These are phyloP conservation scores for Drosophila obscura DNA, from an alignment of 1,140 invertebrate species.

Conservation along the genomic window DNA sequence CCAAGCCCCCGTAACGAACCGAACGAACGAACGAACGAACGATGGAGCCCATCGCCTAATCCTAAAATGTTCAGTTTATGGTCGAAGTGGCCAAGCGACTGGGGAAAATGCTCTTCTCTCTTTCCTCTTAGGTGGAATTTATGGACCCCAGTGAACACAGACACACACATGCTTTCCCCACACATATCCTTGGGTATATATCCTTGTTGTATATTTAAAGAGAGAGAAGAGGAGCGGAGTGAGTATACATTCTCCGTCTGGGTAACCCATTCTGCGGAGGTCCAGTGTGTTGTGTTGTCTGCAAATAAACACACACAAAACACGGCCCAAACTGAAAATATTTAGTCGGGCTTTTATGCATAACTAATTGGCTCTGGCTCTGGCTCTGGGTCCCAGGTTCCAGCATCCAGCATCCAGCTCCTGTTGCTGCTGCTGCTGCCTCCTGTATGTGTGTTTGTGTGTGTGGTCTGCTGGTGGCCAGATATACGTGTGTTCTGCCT, in stretches of 20 bases:
- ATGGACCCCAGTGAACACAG: conserved; percentile 35
- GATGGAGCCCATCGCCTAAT: conserved; percentile 20
- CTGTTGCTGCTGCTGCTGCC: conserved; percentile 11
- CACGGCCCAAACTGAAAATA: conserved; percentile 61
- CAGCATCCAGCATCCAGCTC: conserved; percentile 10
- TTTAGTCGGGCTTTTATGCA: conserved; percentile 72
- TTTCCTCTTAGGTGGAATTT: conserved; percentile 35
- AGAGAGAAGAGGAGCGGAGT: not conserved
- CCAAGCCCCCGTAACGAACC: conserved; percentile 34
- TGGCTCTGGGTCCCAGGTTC: not conserved
- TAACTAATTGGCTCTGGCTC: conserved; percentile 71
- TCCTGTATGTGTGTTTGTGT: conserved; percentile 28
- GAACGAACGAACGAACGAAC: not conserved
- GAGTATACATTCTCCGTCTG: not conserved
- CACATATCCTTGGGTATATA: no score
- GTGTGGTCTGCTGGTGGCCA: conserved; percentile 45
- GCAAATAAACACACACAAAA: conserved; percentile 51
- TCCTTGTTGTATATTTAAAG: no score
- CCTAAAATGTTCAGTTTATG: conserved; percentile 71
- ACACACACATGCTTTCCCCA: not conserved
- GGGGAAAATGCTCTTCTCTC: conserved; percentile 32
- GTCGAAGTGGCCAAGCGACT: conserved; percentile 30
- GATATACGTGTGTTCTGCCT: conserved; percentile 20
- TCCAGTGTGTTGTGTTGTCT: conserved; percentile 21
- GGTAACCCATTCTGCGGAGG: conserved; percentile 17